These are phyloP conservation scores for Myathropa florea DNA, from an alignment of 2,888 invertebrate species.

Conservation along the genomic window DNA sequence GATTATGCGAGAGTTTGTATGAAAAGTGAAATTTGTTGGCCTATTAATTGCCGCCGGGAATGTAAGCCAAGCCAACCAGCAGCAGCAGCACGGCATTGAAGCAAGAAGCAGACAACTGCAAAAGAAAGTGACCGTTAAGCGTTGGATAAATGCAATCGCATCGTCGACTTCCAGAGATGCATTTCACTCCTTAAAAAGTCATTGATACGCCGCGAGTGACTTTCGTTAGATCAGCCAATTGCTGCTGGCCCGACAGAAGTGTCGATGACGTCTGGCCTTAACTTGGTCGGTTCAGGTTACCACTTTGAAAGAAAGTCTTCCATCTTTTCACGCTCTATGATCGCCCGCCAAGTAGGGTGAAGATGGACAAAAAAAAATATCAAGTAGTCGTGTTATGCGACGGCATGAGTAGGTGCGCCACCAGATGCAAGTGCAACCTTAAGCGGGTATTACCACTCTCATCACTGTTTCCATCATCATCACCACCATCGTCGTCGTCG, in stretches of 20 bases:
- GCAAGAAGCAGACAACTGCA: background rate
- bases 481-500: background rate
- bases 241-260: background rate
- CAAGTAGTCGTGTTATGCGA: too few relatives aligned
- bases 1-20: constrained; percentile 23
- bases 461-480: background rate
- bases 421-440: background rate
- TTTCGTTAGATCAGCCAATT: constrained; percentile 28
- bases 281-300: background rate
- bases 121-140: constrained; percentile 52
- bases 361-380: background rate
- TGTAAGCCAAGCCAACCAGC: background rate
- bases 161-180: too few relatives aligned
- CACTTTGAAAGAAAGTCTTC: background rate
- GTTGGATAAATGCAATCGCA: background rate
- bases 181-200: constrained; percentile 64
- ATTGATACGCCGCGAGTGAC: constrained; percentile 49
- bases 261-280: background rate
- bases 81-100: background rate
- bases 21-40: constrained; percentile 65
- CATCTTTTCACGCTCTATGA: background rate
- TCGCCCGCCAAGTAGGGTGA: background rate
- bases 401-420: background rate
- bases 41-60: constrained; percentile 40
- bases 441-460: background rate